A percentile compares a stretch with the other conserved stretches of the same genome.
These are phyloP conservation scores for Anorthoa munda DNA, from an alignment of 2,888 invertebrate species.

Conservation along the genomic window DNA sequence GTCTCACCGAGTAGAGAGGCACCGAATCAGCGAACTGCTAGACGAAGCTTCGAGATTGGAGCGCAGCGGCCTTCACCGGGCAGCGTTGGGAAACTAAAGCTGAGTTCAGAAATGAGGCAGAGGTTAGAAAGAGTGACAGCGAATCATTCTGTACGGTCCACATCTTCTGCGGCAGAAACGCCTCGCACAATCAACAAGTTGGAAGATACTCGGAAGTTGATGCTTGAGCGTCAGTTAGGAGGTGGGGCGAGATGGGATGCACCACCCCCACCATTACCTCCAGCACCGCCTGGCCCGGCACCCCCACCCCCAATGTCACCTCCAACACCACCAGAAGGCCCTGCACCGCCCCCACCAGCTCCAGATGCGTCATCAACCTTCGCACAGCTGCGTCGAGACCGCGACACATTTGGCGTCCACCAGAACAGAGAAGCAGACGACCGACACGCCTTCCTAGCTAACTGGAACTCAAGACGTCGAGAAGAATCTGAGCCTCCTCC, in stretches of 20 bases:
- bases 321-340: slow-evolving; percentile 91
- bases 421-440: slow-evolving; percentile 92
- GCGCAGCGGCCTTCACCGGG: slow-evolving; percentile 96
- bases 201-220: slow-evolving; percentile 96
- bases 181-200: slow-evolving; percentile 94
- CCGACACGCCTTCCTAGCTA: slow-evolving; percentile 88
- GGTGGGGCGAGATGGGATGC: slow-evolving; percentile 92
- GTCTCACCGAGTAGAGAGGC: slow-evolving; percentile 85
- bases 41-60: slow-evolving; percentile 95
- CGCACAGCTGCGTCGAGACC: slow-evolving; percentile 93
- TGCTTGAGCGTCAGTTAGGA: slow-evolving; percentile 96
- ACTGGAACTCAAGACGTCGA: slow-evolving; percentile 87
- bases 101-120: slow-evolving; percentile 98
- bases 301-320: slow-evolving; percentile 92
- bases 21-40: slow-evolving; percentile 84
- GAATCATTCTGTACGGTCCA: slow-evolving; percentile 96
- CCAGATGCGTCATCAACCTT: slow-evolving; percentile 91
- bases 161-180: slow-evolving; percentile 93
- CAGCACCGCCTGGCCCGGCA: slow-evolving; percentile 91
- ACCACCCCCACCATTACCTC: slow-evolving; percentile 92
- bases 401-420: slow-evolving; percentile 94
- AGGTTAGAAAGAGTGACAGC: slow-evolving; percentile 97
- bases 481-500: slow-evolving; percentile 82
- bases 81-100: slow-evolving; percentile 96
- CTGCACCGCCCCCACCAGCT: slow-evolving; percentile 91